Evolutionary conservation across 2,888 invertebrate genomes (phyloP).

Genomic region (Iphiclides podalirius): DNA sequence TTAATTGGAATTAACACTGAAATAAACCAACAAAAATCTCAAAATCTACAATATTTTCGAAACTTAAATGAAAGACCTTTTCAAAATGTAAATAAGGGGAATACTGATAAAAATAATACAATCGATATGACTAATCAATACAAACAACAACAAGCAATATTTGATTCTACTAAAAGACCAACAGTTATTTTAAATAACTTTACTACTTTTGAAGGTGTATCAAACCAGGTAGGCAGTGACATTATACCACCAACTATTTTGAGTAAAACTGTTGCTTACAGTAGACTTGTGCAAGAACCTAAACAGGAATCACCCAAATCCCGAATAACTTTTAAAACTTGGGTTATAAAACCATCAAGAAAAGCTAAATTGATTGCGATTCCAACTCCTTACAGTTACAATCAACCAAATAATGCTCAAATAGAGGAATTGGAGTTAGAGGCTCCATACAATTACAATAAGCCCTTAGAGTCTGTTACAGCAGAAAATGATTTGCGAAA

Average conservation of each 20-base stretch:
- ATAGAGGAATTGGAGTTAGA: conserved; percentile 39
- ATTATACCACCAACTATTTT: conserved; percentile 53
- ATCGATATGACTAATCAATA: conserved; percentile 35
- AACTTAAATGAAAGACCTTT: neutral
- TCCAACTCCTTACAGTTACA: conserved; percentile 53
- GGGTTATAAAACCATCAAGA: conserved; percentile 68
- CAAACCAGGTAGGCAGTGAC: conserved; percentile 66
- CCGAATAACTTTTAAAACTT: conserved; percentile 66
- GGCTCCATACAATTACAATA: conserved; percentile 45
- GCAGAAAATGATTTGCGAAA: conserved; percentile 24
- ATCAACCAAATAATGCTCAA: conserved; percentile 43
- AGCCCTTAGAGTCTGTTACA: conserved; percentile 25
- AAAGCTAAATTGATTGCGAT: conserved; percentile 47
- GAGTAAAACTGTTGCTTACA: conserved; percentile 62
- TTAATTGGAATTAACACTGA: conserved; percentile 44
- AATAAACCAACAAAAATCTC: conserved; percentile 29
- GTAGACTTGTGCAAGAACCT: conserved; percentile 53
- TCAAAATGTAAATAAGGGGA: conserved; percentile 36
- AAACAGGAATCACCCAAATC: conserved; percentile 60
- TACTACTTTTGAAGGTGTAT: neutral
- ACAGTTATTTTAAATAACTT: conserved; percentile 32
- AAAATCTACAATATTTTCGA: neutral
- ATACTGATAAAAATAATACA: conserved; percentile 39
- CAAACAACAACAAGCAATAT: conserved; percentile 42
- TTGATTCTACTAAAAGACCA: neutral